Evolutionary conservation across 2,888 invertebrate species (phyloP).

Genomic region (Mythimna albipuncta): DNA sequence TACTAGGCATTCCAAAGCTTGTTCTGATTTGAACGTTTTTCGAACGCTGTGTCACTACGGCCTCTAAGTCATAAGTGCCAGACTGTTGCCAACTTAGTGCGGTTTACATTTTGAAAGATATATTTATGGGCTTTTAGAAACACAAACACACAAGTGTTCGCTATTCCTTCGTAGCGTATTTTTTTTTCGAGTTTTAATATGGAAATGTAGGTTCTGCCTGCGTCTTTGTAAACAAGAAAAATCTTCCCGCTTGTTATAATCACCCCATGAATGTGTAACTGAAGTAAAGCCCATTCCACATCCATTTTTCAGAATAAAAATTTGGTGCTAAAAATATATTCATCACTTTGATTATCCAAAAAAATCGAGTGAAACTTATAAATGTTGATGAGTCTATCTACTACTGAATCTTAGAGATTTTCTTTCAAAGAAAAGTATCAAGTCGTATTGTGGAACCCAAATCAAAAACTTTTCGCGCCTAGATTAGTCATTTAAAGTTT

Average conservation of each 20-base stretch:
- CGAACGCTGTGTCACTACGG: constrained; percentile 67
- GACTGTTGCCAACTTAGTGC: constrained; percentile 64
- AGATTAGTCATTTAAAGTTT: constrained; percentile 33
- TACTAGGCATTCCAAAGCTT: no score
- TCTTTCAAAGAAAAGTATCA: constrained; percentile 1
- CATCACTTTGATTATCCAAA: no score
- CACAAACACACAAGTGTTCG: neutral
- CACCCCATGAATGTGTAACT: no score
- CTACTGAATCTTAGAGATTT: neutral
- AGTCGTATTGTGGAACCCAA: neutral
- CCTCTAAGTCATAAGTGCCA: constrained; percentile 66
- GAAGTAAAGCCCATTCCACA: no score
- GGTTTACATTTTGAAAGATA: constrained; percentile 63
- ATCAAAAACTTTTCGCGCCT: constrained; percentile 13
- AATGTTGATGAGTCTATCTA: neutral
- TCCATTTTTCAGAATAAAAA: no score
- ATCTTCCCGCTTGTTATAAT: no score
- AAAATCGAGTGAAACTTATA: no score
- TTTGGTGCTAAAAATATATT: no score
- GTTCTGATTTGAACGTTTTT: no score
- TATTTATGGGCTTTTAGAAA: constrained; percentile 52
- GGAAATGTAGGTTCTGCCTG: no score
- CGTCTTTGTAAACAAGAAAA: no score
- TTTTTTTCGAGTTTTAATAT: no score
- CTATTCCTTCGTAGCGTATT: neutral